phyloP scores from a whole-genome alignment of 2,797 vertebrate genomes.

The Alca torda region DNA sequence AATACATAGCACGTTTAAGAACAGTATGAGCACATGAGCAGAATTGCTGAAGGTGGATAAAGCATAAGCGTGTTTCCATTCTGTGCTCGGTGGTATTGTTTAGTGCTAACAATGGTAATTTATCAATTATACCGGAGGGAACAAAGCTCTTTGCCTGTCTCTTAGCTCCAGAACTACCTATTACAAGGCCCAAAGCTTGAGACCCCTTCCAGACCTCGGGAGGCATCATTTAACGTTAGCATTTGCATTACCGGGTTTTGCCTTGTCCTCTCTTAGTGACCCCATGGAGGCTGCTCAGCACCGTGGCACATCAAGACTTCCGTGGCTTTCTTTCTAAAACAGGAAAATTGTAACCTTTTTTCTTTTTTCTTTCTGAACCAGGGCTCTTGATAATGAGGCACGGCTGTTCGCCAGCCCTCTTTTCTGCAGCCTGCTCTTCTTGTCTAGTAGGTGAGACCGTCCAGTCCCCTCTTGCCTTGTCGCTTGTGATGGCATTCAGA shows the following conservation, averaged over 20 bases:
- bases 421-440: background rate
- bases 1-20: constrained; percentile 73
- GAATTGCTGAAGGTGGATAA: constrained; percentile 62
- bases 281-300: background rate
- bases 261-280: background rate
- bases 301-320: background rate
- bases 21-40: constrained; percentile 56
- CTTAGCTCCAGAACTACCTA: constrained; percentile 8
- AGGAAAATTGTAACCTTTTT: background rate
- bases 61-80: constrained; percentile 64
- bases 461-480: accelerated
- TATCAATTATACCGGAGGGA: constrained; percentile 39
- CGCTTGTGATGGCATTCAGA: background rate
- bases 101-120: constrained; percentile 56
- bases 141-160: constrained; percentile 4
- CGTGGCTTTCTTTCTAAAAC: background rate
- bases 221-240: background rate
- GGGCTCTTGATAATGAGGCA: background rate
- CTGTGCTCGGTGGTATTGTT: constrained; percentile 46
- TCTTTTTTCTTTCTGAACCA: background rate
- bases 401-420: background rate
- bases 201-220: background rate
- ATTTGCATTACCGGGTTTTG: background rate
- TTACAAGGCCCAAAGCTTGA: background rate
- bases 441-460: accelerated